phyloP scores from a whole-genome alignment of 1,140 invertebrate genomes.

The Eupristina koningsbergeri region DNA sequence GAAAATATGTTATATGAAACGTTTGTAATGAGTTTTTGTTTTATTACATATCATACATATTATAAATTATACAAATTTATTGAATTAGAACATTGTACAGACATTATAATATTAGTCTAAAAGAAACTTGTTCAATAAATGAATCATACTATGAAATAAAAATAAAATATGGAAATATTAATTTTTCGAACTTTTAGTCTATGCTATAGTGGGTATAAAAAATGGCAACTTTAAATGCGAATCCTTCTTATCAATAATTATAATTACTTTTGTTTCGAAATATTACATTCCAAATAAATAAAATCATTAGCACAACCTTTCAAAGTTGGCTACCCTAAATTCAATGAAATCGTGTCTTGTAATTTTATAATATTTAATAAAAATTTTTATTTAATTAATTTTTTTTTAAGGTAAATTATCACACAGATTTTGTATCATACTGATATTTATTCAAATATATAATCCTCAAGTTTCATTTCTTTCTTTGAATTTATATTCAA shows the following conservation, averaged over 20 bases:
- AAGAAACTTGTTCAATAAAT: neutral
- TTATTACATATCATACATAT: slow-evolving; percentile 3
- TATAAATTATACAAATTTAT: neutral
- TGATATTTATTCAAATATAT: too few species aligned
- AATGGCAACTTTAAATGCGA: slow-evolving; percentile 25
- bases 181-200: slow-evolving; percentile 1
- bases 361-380: neutral
- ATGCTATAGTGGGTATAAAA: slow-evolving; percentile 1
- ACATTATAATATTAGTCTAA: neutral
- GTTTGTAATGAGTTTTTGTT: neutral
- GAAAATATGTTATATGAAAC: neutral
- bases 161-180: slow-evolving; percentile 16
- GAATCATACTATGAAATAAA: neutral
- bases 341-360: slow-evolving; percentile 6
- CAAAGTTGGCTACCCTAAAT: slow-evolving; percentile 7
- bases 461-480: too few species aligned
- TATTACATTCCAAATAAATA: slow-evolving; percentile 4
- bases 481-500: too few species aligned
- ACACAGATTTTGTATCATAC: neutral
- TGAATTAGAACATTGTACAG: neutral
- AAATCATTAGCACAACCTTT: neutral
- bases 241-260: slow-evolving; percentile 36
- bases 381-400: neutral
- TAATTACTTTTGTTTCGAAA: slow-evolving; percentile 34
- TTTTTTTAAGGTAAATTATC: neutral